Percentiles rank a stretch among this genome's conserved stretches.
Conservation (phyloP, 2,113 vertebrate genomes). For the Tyto alba region DNA sequence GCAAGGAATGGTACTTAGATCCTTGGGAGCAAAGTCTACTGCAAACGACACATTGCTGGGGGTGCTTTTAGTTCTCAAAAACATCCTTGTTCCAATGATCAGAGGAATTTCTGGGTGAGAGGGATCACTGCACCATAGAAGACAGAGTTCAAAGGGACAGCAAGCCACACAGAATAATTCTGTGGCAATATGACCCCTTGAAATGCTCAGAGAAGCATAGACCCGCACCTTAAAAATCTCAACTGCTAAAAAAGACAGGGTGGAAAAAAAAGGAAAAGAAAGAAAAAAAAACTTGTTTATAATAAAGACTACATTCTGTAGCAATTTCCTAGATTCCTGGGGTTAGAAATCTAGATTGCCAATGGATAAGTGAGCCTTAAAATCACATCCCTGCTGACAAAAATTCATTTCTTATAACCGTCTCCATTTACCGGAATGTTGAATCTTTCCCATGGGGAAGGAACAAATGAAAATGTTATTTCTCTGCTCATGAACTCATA, state of each 20-base stretch:
- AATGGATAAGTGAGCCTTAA: conserved; percentile 98
- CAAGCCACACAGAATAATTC: conserved; percentile 50
- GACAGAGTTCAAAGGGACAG: conserved; percentile 58
- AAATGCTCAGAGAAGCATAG: conserved; percentile 64
- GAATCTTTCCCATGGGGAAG: conserved; percentile 92
- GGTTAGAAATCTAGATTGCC: conserved; percentile 97
- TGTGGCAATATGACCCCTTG: conserved; percentile 51
- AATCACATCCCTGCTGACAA: conserved; percentile 96
- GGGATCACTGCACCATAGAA: conserved; percentile 46
- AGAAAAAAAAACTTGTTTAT: conserved; percentile 79
- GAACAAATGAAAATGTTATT: conserved; percentile 99
- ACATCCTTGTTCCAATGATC: conserved; percentile 57
- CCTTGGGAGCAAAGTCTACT: conserved; percentile 12
- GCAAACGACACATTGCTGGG: not conserved
- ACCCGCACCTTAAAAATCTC: conserved; percentile 69
- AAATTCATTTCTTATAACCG: conserved; percentile 98
- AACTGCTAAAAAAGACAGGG: conserved; percentile 66
- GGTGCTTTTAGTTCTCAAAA: conserved; percentile 3
- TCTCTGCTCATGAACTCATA: conserved; percentile 98
- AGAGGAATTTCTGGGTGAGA: conserved; percentile 58
- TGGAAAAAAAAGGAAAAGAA: conserved; percentile 32
- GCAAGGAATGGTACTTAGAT: not conserved
- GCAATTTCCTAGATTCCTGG: conserved; percentile 91
- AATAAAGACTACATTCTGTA: conserved; percentile 91
- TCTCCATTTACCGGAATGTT: conserved; percentile 97